Evolutionary conservation across 2,888 invertebrate genomes (phyloP).

Genomic region (Hypolimnas misippus): DNA sequence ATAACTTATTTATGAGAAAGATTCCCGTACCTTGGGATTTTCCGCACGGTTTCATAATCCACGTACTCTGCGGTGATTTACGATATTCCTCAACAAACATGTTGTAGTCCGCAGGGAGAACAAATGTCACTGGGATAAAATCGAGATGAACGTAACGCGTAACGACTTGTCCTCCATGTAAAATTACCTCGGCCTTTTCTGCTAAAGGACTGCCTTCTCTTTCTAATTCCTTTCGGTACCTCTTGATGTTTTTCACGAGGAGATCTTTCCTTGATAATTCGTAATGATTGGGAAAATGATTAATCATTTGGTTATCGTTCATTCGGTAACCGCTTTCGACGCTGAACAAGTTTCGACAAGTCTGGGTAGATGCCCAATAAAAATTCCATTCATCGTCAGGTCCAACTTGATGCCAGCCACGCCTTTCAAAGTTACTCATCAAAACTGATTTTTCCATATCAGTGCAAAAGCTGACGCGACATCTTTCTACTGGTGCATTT

Average conservation of each 20-base stretch:
- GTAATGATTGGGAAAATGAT: constrained; percentile 98
- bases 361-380: constrained; percentile 97
- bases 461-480: constrained; percentile 70
- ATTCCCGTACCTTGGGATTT: constrained; percentile 97
- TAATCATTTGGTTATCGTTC: constrained; percentile 96
- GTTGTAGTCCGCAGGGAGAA: constrained; percentile 97
- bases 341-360: constrained; percentile 95
- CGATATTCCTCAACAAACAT: constrained; percentile 98
- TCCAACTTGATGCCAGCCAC: constrained; percentile 92
- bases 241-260: constrained; percentile 97
- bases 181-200: constrained; percentile 85
- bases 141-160: constrained; percentile 92
- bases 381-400: constrained; percentile 98
- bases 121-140: constrained; percentile 97
- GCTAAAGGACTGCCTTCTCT: constrained; percentile 94
- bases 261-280: constrained; percentile 98
- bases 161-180: constrained; percentile 85
- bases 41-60: constrained; percentile 99
- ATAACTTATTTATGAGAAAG: constrained; percentile 96
- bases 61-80: constrained; percentile 96
- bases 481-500: constrained; percentile 32
- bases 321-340: constrained; percentile 96
- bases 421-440: constrained; percentile 93
- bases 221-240: constrained; percentile 96
- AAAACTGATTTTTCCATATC: constrained; percentile 95